Evolutionary conservation across 2,888 invertebrate genomes (phyloP), one percentile per base, ranked within the genome.

Genomic region (Neoascia interrupta): DNA sequence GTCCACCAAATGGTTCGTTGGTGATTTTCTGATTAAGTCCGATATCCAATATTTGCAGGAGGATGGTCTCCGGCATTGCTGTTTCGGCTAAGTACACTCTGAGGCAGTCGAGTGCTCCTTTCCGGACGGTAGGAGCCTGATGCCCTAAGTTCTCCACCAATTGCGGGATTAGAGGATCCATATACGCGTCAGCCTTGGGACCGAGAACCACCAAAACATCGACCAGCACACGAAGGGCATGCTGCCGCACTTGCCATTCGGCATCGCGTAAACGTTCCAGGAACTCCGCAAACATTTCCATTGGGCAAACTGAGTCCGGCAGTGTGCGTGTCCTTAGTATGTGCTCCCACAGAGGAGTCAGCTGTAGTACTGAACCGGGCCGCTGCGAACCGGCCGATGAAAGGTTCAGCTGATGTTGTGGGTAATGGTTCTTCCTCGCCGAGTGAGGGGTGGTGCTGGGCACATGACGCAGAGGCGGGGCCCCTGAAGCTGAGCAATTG

Each of bases 241-340:
- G 95, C 81, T 95, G 93, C 6, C 95, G 91, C 28, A 96, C 95
- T 88, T 95, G 95, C 92, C 94, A 94, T 87, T 96, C 95, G 1
- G 95, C 94, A 86, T 94, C 94, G 34, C 92, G 91, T 43, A 95
- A 90, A 51, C 95, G 91, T 82, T 94, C 93, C 41, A 92, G 90
- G 84, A 95, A 92, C 83, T 94, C 94, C 58, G 91, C 88, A 86
- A 94, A 94, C 83, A 94, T 92, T 61, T 91, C 90, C 70, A 90
- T 89, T 1, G 92, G 91, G 84, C 93, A 92, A 51, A 93, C 90
- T 80, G 92, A 92, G 16, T 91, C 91, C 36, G 95, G 95, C 61
- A 95, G 90, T 58, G 93, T 91, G 68, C 92, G 92, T 72, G 94
- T 94, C 74, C 94, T 91, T 43, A 94, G 91, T 82, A 95, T 92